Evolutionary conservation across 2,113 vertebrate genomes (phyloP).

Genomic region (Apteryx owenii): DNA sequence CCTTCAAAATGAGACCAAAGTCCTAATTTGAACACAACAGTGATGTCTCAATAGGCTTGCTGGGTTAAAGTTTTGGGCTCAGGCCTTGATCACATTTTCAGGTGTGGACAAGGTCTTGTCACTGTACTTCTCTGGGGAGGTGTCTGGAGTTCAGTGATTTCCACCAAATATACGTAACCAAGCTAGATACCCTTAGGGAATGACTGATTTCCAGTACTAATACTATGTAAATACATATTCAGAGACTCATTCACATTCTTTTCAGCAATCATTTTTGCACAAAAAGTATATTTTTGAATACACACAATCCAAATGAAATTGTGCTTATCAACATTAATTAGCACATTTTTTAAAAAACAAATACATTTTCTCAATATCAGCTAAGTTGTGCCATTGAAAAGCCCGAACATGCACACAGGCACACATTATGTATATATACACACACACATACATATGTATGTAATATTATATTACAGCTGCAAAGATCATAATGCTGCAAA

Average conservation of each 20-base stretch:
- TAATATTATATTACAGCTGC: not conserved
- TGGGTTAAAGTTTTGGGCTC: not conserved
- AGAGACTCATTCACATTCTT: not conserved
- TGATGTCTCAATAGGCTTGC: not conserved
- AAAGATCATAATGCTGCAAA: not conserved
- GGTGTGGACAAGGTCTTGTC: not conserved
- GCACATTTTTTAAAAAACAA: not conserved
- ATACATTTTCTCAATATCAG: not conserved
- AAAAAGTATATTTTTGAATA: not conserved
- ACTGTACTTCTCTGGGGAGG: not conserved
- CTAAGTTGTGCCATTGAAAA: not conserved
- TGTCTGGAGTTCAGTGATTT: not conserved
- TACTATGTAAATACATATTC: not conserved
- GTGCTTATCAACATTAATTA: not conserved
- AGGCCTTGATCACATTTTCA: not conserved
- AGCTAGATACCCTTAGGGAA: not conserved
- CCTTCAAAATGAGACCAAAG: not conserved
- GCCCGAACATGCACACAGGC: not conserved
- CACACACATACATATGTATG: no score
- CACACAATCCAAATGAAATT: not conserved
- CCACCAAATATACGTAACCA: not conserved
- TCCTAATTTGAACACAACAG: not conserved
- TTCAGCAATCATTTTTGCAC: accelerated
- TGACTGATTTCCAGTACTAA: not conserved
- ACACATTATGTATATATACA: not conserved